Evolutionary conservation across 2,113 vertebrate genomes (phyloP), one percentile per base, ranked within the genome.

Genomic region (Bubo scandiacus): DNA sequence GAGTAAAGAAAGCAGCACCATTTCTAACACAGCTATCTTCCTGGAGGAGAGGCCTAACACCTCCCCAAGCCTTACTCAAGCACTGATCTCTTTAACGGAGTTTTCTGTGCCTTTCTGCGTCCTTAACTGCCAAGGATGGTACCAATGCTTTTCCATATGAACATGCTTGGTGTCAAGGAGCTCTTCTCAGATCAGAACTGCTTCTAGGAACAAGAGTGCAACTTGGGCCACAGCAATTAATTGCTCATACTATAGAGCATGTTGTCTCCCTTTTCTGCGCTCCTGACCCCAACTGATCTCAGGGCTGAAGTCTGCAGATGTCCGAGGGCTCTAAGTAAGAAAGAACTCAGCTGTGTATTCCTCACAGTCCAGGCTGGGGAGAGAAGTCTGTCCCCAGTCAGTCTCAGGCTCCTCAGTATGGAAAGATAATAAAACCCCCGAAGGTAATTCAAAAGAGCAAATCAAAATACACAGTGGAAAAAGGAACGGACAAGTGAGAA

Each of bases 391-490:
- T 67, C 36, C 81, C 25, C 70, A 83, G 45, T 38, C 54, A 82
- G 84, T 32, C 58, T 68, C 49, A 49, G 62, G 32, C n/a, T 73
- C 70, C 55, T 88, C 81, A 47, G 54, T 14, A 66, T 38, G 67
- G 80, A 68, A 87, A 77, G 17, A 57, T 45, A 93, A 7, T 87
- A 84, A 87, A 86, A 47, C 1, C 4, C 61, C 73, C 59, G 58
- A 87, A 94, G 62, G 77, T 79, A 83, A 95, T 65, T 91, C 52
- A 86, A 54, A 80, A 45, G 22, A 93, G 52, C 73, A 91, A 87
- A 91, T 92, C 78, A 66, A 92, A 94, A 58, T 1, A 81, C 2
- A 6, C 62, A 89, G 70, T 70, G 62, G 66, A 54, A 91, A 86
- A 91, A 96, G 52, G 66, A 94, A 96, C 0, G 2, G 70, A 62